phyloP scores from a whole-genome alignment of 1,140 invertebrate species.

The Hylyphantes graminicola region DNA sequence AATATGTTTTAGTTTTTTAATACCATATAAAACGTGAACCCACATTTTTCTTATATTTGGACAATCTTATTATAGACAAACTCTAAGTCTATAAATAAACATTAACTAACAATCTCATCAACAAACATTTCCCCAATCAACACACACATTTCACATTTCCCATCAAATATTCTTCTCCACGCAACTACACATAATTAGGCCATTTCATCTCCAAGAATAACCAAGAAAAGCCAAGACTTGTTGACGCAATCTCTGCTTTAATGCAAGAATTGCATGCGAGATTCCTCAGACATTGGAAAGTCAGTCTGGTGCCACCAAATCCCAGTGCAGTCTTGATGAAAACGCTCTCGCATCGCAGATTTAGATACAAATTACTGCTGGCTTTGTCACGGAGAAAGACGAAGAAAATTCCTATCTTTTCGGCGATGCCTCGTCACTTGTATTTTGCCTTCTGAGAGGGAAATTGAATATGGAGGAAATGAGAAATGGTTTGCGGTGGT shows the following conservation, averaged over 20 bases:
- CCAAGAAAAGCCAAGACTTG: neutral
- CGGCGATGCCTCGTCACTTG: neutral
- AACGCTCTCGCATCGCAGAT: slow-evolving; percentile 14
- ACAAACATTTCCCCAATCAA: no score
- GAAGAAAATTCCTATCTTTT: slow-evolving; percentile 19
- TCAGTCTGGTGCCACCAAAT: slow-evolving; percentile 13
- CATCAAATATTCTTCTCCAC: slow-evolving; percentile 6
- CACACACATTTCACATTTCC: no score
- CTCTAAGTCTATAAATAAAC: neutral
- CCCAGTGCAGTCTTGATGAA: slow-evolving; percentile 7
- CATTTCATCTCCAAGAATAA: slow-evolving; percentile 31
- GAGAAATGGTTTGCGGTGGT: neutral
- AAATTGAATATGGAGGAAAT: slow-evolving; percentile 12
- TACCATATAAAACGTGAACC: no score
- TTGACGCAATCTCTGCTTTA: slow-evolving; percentile 1
- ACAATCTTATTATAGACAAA: neutral
- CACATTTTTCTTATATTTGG: no score
- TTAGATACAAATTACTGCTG: slow-evolving; percentile 31
- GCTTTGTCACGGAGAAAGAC: slow-evolving; percentile 21
- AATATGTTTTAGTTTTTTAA: no score
- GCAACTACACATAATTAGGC: slow-evolving; percentile 14
- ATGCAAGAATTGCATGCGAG: slow-evolving; percentile 5
- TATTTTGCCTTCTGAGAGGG: neutral
- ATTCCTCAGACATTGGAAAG: slow-evolving; percentile 7
- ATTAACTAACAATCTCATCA: no score